Percentiles rank a stretch among this genome's conserved stretches.
Evolutionary conservation across 2,888 invertebrate genomes (phyloP).

Genomic region (Sphaerophoria rueppellii): DNA sequence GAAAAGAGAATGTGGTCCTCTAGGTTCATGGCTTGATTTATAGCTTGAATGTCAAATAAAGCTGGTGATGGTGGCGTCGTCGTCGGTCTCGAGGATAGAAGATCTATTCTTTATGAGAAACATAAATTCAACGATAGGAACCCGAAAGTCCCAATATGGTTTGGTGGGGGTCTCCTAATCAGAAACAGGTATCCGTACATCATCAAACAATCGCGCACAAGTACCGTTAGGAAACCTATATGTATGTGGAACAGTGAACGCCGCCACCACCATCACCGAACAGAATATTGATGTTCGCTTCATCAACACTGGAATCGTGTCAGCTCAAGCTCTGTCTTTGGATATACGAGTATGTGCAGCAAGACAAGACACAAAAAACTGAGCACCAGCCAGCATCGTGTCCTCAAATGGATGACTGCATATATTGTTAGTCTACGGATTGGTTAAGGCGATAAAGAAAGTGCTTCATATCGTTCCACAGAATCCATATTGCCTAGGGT

Average conservation of each 20-base stretch:
- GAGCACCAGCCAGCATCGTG: too few relatives aligned
- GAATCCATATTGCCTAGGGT: too few relatives aligned
- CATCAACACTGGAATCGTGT: conserved; percentile 57
- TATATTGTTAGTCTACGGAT: too few relatives aligned
- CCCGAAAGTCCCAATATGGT: not conserved
- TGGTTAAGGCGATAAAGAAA: too few relatives aligned
- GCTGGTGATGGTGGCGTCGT: not conserved
- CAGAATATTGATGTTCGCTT: conserved; percentile 56
- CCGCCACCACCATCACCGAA: not conserved
- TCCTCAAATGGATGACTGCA: too few relatives aligned
- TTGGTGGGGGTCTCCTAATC: not conserved
- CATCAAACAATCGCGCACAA: conserved; percentile 35
- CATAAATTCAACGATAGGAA: conserved; percentile 11
- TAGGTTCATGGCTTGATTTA: conserved; percentile 58
- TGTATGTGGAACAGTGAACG: not conserved
- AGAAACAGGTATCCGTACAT: conserved; percentile 21
- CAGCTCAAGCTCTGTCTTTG: conserved; percentile 24
- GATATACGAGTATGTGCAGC: not conserved
- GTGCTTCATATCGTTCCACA: too few relatives aligned
- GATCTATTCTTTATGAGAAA: conserved; percentile 18
- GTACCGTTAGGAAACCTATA: conserved; percentile 18
- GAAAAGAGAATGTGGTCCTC: conserved; percentile 8
- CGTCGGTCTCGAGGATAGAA: not conserved
- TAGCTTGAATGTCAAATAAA: conserved; percentile 60
- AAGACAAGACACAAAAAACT: not conserved